Percentiles rank a stretch among this genome's conserved stretches.
These are phyloP conservation scores for Drosophila kanapiae DNA, from an alignment of 1,140 invertebrate species.

Conservation along the genomic window DNA sequence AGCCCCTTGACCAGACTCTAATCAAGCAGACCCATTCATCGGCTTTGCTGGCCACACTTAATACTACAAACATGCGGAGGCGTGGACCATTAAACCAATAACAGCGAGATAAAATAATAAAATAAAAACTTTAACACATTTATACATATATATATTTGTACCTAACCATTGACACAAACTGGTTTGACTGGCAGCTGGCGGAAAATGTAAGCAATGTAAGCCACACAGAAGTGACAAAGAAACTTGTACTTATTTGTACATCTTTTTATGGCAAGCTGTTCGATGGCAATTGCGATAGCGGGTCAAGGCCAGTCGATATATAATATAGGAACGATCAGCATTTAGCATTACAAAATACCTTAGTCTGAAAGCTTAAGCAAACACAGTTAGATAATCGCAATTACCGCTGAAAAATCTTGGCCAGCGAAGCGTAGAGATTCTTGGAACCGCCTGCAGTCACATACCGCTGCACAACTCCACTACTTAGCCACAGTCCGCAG, in stretches of 20 bases:
- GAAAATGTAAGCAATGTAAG: slow-evolving; percentile 32
- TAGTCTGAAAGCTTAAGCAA: neutral
- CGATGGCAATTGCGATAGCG: slow-evolving; percentile 57
- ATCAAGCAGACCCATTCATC: slow-evolving; percentile 52
- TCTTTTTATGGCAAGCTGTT: slow-evolving; percentile 46
- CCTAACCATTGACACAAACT: slow-evolving; percentile 40
- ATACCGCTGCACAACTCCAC: slow-evolving; percentile 48
- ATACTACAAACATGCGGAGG: slow-evolving; percentile 40
- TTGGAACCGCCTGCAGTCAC: slow-evolving; percentile 50
- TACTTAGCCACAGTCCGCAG: slow-evolving; percentile 22
- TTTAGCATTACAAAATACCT: slow-evolving; percentile 25
- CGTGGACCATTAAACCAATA: slow-evolving; percentile 46
- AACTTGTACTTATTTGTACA: slow-evolving; percentile 52
- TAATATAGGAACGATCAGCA: slow-evolving; percentile 24
- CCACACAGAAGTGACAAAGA: slow-evolving; percentile 50
- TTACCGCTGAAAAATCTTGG: slow-evolving; percentile 28
- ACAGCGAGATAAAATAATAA: slow-evolving; percentile 32
- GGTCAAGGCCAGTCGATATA: slow-evolving; percentile 62
- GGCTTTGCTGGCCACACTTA: slow-evolving; percentile 24
- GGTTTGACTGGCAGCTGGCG: slow-evolving; percentile 49
- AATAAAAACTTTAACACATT: slow-evolving; percentile 17
- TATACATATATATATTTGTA: slow-evolving; percentile 15
- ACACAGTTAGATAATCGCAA: slow-evolving; percentile 49
- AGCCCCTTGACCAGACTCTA: slow-evolving; percentile 40
- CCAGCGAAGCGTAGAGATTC: slow-evolving; percentile 47